A percentile compares a stretch with the other conserved stretches of the same genome.
These are phyloP conservation scores for Pogonognathellus flavescens DNA, from an alignment of 1,140 invertebrate species.

Conservation along the genomic window DNA sequence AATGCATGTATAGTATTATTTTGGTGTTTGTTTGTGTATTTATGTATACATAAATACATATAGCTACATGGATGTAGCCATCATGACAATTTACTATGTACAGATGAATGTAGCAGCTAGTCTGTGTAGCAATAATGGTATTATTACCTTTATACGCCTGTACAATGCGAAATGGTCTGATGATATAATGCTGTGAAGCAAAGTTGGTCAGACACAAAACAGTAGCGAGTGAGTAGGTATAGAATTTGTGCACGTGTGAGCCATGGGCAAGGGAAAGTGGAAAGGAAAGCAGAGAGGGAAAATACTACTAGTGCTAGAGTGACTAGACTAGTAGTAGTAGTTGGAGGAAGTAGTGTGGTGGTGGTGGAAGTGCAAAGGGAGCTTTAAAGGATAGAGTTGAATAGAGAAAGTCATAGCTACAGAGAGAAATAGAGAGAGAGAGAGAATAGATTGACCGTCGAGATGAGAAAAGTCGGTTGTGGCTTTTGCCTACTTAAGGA, in stretches of 20 bases:
- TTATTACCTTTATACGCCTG: not conserved
- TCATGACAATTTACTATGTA: no score
- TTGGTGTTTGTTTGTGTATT: no score
- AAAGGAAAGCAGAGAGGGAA: conserved; percentile 19
- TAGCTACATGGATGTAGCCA: no score
- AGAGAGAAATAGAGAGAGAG: conserved; percentile 25
- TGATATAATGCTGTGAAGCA: not conserved
- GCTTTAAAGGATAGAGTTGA: not conserved
- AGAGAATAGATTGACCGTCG: conserved; percentile 43
- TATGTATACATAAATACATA: no score
- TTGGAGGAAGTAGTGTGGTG: not conserved
- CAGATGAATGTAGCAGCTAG: no score
- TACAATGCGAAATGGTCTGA: not conserved
- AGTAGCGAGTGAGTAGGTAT: no score
- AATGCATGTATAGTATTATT: no score
- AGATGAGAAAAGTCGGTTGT: conserved; percentile 51
- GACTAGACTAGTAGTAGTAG: not conserved
- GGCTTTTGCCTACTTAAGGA: conserved; percentile 49
- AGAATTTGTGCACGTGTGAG: no score
- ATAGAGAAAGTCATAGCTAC: conserved; percentile 40
- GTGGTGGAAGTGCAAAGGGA: not conserved
- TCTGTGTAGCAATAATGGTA: no score
- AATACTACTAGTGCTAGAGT: no score
- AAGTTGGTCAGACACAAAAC: conserved; percentile 20
- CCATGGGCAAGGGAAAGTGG: not conserved